Evolutionary conservation across 2,888 invertebrate species (phyloP).

Genomic region (Agonopterix subpropinquella): DNA sequence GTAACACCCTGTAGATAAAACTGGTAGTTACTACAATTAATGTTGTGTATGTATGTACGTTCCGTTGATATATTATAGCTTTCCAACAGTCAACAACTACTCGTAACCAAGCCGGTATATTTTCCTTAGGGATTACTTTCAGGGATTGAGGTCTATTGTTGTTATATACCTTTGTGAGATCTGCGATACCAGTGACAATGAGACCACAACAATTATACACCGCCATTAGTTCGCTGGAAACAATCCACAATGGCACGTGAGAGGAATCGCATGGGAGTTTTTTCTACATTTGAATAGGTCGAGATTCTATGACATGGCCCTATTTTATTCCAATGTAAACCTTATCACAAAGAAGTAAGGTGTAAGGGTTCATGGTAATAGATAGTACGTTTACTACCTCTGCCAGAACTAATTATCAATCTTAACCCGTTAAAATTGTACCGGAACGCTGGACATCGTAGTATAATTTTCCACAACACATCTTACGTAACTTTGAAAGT

Average conservation of each 20-base stretch:
- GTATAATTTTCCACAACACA: slow-evolving; percentile 1
- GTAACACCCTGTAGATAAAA: no score
- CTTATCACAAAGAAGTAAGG: no score
- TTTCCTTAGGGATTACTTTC: slow-evolving; percentile 23
- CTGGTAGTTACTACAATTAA: no score
- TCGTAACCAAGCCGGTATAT: slow-evolving; percentile 1
- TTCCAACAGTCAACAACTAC: no score
- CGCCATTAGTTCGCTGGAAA: slow-evolving; percentile 44
- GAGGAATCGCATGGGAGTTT: slow-evolving; percentile 61
- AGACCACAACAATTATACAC: slow-evolving; percentile 59
- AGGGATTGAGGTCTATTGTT: slow-evolving; percentile 27
- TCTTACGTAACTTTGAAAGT: slow-evolving; percentile 4
- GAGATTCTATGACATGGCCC: slow-evolving; percentile 10
- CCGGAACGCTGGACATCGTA: slow-evolving; percentile 13
- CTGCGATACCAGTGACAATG: slow-evolving; percentile 55
- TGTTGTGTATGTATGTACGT: no score
- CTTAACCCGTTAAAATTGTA: slow-evolving; percentile 17
- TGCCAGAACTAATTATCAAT: slow-evolving; percentile 28
- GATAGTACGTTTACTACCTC: slow-evolving; percentile 23
- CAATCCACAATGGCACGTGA: slow-evolving; percentile 69
- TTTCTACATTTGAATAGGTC: slow-evolving; percentile 38
- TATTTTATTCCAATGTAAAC: no score
- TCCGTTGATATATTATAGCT: no score
- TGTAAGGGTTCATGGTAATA: slow-evolving; percentile 25
- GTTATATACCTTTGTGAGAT: slow-evolving; percentile 43